Evolutionary conservation across 2,113 vertebrate genomes (phyloP).

Genomic region (Dipodomys stephensi): DNA sequence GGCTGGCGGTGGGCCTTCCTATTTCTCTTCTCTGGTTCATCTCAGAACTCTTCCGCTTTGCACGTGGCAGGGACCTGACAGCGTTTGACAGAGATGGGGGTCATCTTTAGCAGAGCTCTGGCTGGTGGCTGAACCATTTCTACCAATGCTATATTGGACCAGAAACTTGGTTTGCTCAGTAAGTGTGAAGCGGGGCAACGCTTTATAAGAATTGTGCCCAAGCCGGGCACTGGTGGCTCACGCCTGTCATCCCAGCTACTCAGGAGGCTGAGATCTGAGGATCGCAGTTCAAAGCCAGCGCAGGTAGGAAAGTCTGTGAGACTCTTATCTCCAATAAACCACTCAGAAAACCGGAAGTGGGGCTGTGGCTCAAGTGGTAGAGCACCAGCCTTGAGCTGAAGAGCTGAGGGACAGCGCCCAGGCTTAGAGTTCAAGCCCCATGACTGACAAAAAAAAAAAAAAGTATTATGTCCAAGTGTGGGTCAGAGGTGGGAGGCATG

Average conservation of each 20-base stretch:
- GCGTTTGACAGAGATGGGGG: neutral
- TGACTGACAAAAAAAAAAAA: too few species aligned
- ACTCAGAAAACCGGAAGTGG: too few species aligned
- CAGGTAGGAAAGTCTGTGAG: too few species aligned
- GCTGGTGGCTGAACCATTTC: slow-evolving; percentile 26
- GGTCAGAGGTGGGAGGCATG: neutral
- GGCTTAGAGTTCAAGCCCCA: too few species aligned
- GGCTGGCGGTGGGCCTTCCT: too few species aligned
- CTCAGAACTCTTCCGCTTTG: neutral
- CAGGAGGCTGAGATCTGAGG: too few species aligned
- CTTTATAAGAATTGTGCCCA: neutral
- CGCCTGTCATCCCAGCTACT: too few species aligned
- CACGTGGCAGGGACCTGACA: neutral
- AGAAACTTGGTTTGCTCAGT: slow-evolving; percentile 1
- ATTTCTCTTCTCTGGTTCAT: neutral
- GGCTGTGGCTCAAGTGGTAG: too few species aligned
- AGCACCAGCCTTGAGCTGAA: too few species aligned
- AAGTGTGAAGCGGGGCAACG: neutral
- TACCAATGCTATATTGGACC: neutral
- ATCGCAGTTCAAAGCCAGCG: too few species aligned
- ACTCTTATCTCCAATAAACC: too few species aligned
- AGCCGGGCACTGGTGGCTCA: neutral
- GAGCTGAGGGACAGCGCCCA: too few species aligned
- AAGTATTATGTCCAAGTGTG: neutral
- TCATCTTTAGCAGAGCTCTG: neutral